Conservation (phyloP, 2,888 invertebrate genomes). For the Xestoiulus laeticollis region DNA sequence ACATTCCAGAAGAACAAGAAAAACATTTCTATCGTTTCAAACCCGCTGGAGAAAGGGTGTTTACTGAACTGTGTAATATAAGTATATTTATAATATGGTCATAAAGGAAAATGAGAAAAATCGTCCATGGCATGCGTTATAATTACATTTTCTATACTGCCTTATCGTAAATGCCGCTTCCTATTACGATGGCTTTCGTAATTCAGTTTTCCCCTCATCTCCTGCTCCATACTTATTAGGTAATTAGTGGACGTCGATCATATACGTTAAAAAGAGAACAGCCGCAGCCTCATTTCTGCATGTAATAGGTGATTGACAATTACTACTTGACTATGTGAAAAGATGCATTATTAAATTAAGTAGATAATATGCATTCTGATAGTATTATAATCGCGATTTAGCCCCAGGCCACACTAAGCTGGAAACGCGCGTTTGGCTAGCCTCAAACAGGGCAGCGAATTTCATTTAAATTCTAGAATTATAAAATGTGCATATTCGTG, state of each 20-base stretch:
- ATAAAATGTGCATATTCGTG: too few species aligned
- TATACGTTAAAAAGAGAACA: not conserved
- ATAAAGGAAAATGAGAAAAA: not conserved
- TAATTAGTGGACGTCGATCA: not conserved
- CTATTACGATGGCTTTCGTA: not conserved
- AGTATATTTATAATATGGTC: not conserved
- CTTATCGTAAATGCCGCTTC: not conserved
- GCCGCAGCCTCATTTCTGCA: not conserved
- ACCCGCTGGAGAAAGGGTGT: not conserved
- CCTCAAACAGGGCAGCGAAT: too few species aligned
- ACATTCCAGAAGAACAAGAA: too few species aligned
- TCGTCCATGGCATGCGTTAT: not conserved
- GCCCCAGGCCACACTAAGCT: too few species aligned
- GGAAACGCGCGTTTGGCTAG: too few species aligned
- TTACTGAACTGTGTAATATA: not conserved
- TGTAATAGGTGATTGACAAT: not conserved
- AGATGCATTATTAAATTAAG: not conserved
- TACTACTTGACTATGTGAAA: not conserved
- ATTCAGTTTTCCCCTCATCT: not conserved
- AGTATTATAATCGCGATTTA: too few species aligned
- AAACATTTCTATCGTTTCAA: too few species aligned
- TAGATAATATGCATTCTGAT: not conserved
- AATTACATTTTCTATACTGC: not conserved
- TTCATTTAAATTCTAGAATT: too few species aligned
- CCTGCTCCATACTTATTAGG: not conserved